Percentiles rank a stretch among this genome's conserved stretches.
These are phyloP conservation scores for Lamproptera curius DNA, from an alignment of 2,888 invertebrate genomes.

Conservation along the genomic window DNA sequence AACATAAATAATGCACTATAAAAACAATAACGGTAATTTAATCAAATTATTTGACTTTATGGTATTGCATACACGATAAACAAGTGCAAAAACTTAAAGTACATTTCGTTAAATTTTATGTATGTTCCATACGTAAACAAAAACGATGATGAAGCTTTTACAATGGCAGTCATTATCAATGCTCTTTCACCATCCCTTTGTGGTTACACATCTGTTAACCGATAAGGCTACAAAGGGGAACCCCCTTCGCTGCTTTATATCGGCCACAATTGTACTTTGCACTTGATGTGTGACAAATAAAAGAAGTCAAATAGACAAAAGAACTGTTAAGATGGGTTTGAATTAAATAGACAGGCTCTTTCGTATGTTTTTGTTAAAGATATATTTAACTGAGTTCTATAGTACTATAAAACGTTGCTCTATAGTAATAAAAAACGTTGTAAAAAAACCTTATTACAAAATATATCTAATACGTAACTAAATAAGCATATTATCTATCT, in stretches of 20 bases:
- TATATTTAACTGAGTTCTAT: background rate
- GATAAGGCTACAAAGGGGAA: slow-evolving; percentile 5
- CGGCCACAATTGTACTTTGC: background rate
- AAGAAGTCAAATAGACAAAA: background rate
- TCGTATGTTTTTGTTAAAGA: background rate
- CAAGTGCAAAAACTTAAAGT: too few relatives aligned
- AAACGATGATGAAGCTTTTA: background rate
- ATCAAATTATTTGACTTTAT: too few relatives aligned
- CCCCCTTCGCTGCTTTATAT: slow-evolving; percentile 2
- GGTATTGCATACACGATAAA: too few relatives aligned
- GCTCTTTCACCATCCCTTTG: slow-evolving; percentile 1
- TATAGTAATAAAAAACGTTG: too few relatives aligned
- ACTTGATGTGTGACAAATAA: background rate
- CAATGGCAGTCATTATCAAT: background rate
- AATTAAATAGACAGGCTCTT: background rate
- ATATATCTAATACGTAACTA: background rate
- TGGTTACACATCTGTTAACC: background rate
- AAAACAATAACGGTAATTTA: too few relatives aligned
- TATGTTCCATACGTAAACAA: too few relatives aligned
- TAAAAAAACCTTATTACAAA: background rate
- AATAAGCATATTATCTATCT: background rate
- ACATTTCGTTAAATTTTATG: too few relatives aligned
- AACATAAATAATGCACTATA: too few relatives aligned
- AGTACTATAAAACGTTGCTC: too few relatives aligned
- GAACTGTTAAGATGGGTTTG: background rate